phyloP scores from a whole-genome alignment of 2,113 vertebrate species.

The Rallus limicola region DNA sequence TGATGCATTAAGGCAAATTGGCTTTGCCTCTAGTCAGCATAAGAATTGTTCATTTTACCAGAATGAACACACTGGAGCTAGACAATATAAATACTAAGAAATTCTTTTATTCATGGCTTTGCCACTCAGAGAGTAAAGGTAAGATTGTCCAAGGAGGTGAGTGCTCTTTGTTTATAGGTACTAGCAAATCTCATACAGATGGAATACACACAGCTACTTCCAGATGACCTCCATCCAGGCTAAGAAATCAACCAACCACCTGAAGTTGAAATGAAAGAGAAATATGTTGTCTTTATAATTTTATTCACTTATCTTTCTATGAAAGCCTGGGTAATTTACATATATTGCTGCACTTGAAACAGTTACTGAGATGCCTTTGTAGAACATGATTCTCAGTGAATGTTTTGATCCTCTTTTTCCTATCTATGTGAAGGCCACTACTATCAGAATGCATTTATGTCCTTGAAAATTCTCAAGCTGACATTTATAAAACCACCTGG shows the following conservation, averaged over 20 bases:
- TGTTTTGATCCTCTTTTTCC: conserved; percentile 13
- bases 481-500: neutral
- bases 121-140: neutral
- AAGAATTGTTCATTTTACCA: neutral
- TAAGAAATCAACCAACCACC: conserved; percentile 21
- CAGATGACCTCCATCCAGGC: neutral
- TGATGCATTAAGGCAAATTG: neutral
- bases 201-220: neutral
- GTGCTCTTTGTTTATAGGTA: neutral
- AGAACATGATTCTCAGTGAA: neutral
- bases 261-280: conserved; percentile 17
- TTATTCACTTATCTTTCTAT: neutral
- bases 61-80: neutral
- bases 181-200: neutral
- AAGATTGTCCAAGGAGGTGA: neutral
- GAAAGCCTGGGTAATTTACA: neutral
- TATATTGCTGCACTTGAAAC: neutral
- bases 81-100: neutral
- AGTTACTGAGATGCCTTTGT: neutral
- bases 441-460: neutral
- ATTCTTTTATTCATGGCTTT: neutral
- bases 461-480: conserved; percentile 8
- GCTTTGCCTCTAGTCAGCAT: neutral
- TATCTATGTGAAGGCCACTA: neutral
- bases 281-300: neutral